A percentile compares a stretch with the other conserved stretches of the same genome.
These are phyloP conservation scores for Mixornis gularis DNA, from an alignment of 2,113 vertebrate genomes.

Conservation along the genomic window DNA sequence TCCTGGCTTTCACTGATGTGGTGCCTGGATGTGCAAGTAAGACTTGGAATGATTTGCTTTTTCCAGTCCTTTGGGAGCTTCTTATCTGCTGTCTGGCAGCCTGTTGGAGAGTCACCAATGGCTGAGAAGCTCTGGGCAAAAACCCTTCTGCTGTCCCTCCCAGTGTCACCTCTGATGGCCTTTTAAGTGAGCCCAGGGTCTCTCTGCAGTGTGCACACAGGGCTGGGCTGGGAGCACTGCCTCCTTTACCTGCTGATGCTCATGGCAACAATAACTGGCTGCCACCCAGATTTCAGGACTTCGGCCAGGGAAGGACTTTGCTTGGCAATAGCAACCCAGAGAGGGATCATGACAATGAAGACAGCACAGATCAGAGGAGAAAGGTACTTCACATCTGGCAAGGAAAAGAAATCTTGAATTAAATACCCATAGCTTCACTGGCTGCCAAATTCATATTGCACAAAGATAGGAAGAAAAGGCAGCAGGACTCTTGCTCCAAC, in stretches of 20 bases:
- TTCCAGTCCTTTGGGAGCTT: background rate
- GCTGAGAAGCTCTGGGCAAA: background rate
- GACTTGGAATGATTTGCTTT: background rate
- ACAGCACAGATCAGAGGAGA: conserved; percentile 77
- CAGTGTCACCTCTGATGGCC: background rate
- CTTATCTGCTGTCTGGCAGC: background rate
- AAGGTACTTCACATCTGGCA: conserved; percentile 81
- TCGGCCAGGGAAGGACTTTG: conserved; percentile 80
- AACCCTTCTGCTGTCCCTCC: background rate
- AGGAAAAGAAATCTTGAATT: background rate
- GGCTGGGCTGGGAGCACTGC: background rate
- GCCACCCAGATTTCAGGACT: conserved; percentile 88
- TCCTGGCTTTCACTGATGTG: background rate
- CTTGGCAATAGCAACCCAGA: conserved; percentile 83
- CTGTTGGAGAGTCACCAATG: background rate
- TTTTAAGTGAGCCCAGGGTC: background rate
- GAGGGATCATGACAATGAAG: conserved; percentile 82
- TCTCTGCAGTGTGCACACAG: rapidly evolving
- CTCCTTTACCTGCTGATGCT: conserved; percentile 87
- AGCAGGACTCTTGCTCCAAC: background rate
- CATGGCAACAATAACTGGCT: conserved; percentile 93
- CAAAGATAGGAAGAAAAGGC: background rate
- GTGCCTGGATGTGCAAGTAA: rapidly evolving
- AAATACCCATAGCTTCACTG: background rate
- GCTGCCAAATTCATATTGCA: background rate